Base-by-base conservation (phyloP, 2,797 vertebrate species). In the Remorina albescens region DNA sequence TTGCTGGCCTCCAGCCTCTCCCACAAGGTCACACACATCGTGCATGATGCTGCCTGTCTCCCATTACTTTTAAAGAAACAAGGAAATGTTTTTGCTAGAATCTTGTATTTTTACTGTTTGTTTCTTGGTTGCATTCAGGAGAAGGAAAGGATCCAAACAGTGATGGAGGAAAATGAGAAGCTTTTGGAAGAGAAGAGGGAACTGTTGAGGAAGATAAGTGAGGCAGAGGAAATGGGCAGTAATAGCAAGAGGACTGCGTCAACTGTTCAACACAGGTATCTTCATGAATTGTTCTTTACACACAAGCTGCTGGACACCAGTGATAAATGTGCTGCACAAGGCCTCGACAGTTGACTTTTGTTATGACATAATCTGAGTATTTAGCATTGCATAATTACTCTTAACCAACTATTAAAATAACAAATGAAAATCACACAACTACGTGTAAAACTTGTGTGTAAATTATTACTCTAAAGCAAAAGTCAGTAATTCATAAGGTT, bases 91-190 rank as follows among this genome's bases (percentile, higher is more conserved):
- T 36, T 1, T 32, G n/a, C 15, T 26, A 1, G 16, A 55, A 46
- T 50, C 2, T 68, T 30, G n/a, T n/a, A n/a, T 26, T 64, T 53
- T 50, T 51, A n/a, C 56, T 0, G 4, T 7, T 9, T 9, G 23
- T 23, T 56, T 13, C 34, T 8, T 7, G 26, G 4, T 58, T 63
- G 47, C 37, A 55, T 56, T 49, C 74, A 98, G 97, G 93, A 96
- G 85, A 96, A 94, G 71, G 94, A 92, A 59, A 94, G 95, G 80
- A 94, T 96, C n/a, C 84, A 91, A 1, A 95, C 95, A 54, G 88
- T 98, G 87, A 95, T 86, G 4, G 86, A 94, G 1, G 95, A 97
- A 86, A 98, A 98, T 28, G 96, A 98, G 70, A 95, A 93, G 76
- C 92, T 99, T 16, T 91, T 97, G 67, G 91, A 94, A 58, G 96